A percentile compares a stretch with the other conserved stretches of the same genome.
phyloP scores from a whole-genome alignment of 2,113 vertebrate genomes.

The Dasyornis broadbenti region DNA sequence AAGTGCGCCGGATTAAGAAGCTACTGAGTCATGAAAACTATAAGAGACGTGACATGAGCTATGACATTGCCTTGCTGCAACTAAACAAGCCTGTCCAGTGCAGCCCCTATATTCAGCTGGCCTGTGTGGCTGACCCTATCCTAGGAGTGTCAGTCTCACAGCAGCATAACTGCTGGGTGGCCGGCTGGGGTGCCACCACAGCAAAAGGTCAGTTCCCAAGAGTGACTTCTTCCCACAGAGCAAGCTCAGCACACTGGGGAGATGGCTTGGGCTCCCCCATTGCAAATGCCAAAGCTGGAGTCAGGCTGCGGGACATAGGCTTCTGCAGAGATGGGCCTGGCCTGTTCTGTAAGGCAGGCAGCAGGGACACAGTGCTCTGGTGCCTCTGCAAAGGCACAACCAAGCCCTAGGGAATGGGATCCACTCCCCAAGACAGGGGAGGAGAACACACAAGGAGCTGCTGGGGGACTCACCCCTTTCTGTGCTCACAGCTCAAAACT shows the following conservation, averaged over 20 bases:
- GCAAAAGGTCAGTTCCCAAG: not conserved
- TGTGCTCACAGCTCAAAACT: not conserved
- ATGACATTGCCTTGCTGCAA: not conserved
- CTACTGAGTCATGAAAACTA: too few relatives aligned
- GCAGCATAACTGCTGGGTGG: not conserved
- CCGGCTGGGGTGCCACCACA: not conserved
- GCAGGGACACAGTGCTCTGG: not conserved
- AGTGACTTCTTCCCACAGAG: accelerated
- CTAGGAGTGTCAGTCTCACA: not conserved
- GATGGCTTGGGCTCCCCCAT: too few relatives aligned
- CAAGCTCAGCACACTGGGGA: not conserved
- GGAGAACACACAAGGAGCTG: accelerated
- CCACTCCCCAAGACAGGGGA: too few relatives aligned
- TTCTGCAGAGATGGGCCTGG: not conserved
- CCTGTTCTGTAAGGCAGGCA: accelerated
- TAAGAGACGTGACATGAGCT: not conserved
- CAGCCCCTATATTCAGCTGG: not conserved
- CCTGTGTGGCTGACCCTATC: not conserved
- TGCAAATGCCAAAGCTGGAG: not conserved
- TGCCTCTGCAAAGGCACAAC: not conserved
- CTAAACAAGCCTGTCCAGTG: not conserved
- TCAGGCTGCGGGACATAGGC: accelerated
- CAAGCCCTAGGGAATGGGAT: not conserved
- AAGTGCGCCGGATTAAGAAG: not conserved
- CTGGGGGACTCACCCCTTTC: not conserved